These are phyloP conservation scores for Huso huso DNA, from an alignment of 2,797 vertebrate species.

Conservation along the genomic window DNA sequence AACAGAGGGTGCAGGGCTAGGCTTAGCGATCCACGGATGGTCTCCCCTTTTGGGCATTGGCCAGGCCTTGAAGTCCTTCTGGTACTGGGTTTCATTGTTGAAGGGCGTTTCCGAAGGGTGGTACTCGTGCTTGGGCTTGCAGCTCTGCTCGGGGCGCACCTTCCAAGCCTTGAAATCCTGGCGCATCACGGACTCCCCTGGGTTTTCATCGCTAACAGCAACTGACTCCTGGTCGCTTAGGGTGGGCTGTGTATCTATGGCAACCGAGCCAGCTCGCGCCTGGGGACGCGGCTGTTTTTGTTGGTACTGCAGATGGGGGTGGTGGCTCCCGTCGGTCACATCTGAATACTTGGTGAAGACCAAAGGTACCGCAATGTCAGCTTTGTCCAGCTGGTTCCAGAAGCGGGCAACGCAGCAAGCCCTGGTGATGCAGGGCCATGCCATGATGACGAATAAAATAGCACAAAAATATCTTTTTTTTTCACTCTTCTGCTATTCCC, in stretches of 20 bases:
- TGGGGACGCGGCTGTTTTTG: constrained; percentile 41
- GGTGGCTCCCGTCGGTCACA: constrained; percentile 70
- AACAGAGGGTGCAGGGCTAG: constrained; percentile 38
- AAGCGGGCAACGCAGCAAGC: constrained; percentile 97
- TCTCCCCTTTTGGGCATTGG: constrained; percentile 81
- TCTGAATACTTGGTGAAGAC: constrained; percentile 92
- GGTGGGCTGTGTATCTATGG: constrained; percentile 76
- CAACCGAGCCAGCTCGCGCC: constrained; percentile 49
- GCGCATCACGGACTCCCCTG: constrained; percentile 81
- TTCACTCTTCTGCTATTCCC: no score
- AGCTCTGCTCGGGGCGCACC: constrained; percentile 81
- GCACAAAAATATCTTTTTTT: not conserved
- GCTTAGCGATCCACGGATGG: constrained; percentile 91
- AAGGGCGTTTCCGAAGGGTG: constrained; percentile 83
- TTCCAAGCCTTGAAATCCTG: constrained; percentile 92
- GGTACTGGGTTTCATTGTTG: constrained; percentile 87
- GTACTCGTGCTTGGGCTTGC: constrained; percentile 85
- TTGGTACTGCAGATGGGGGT: constrained; percentile 58
- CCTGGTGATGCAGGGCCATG: constrained; percentile 95
- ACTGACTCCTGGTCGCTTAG: constrained; percentile 43
- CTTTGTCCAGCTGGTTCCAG: constrained; percentile 96
- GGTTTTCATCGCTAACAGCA: constrained; percentile 43
- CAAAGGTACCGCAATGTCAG: constrained; percentile 89
- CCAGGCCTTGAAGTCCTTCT: constrained; percentile 94
- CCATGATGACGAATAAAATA: constrained; percentile 58